phyloP scores from a whole-genome alignment of 2,888 invertebrate genomes.

The Fragum sueziense region DNA sequence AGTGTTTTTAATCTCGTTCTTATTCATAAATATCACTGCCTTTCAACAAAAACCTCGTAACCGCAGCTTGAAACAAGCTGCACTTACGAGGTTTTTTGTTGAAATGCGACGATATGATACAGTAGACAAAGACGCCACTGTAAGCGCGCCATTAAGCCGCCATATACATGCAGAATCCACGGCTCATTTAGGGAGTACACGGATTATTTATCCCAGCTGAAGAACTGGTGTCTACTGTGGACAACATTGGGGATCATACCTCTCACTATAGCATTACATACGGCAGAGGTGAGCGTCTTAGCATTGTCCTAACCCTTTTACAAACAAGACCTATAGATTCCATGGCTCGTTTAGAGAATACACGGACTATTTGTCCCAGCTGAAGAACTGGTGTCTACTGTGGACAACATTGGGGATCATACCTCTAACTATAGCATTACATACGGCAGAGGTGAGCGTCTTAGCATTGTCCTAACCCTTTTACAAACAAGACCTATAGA shows the following conservation, averaged over 20 bases:
- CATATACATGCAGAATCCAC: constrained; percentile 77
- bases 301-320: background rate
- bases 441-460: constrained; percentile 62
- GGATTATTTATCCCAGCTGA: constrained; percentile 75
- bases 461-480: background rate
- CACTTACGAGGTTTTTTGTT: too few species aligned
- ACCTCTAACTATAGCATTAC: constrained; percentile 79
- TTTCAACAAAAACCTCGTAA: too few species aligned
- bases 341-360: constrained; percentile 80
- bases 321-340: background rate
- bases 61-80: too few species aligned
- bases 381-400: constrained; percentile 81
- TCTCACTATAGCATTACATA: constrained; percentile 77
- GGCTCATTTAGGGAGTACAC: constrained; percentile 79
- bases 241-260: constrained; percentile 78
- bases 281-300: constrained; percentile 50
- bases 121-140: constrained; percentile 52
- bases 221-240: constrained; percentile 81
- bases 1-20: too few species aligned
- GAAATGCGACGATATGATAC: too few species aligned
- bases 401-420: constrained; percentile 77
- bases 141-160: constrained; percentile 73
- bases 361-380: constrained; percentile 73
- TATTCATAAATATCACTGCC: too few species aligned
- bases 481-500: background rate